Base-by-base conservation (phyloP, 1,140 invertebrate genomes). In the Nephila pilipes region DNA sequence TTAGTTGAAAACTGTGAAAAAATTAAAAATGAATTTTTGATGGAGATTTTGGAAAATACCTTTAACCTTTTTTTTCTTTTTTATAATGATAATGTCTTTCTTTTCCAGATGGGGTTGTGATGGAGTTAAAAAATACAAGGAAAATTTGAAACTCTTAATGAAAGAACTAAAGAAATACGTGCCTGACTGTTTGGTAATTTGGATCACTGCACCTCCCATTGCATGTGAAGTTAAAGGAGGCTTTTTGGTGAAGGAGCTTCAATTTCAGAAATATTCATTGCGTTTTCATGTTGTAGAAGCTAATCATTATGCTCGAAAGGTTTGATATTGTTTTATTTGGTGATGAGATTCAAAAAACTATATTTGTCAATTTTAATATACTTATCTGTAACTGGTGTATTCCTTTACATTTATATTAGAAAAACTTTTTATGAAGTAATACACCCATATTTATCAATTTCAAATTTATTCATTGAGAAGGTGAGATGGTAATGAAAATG, bases 231-330 rank as follows among this genome's bases (percentile, higher is more conserved):
- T 95, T 0, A 94, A 94, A 29, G 95, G 96, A 16, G 96, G 96
- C 0, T 95, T 96, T 92, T 92, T 96, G 0, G 95, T 96, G 0
- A 95, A 95, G 38, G 95, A 96, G 93, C 94, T 96, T 0, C 94
- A 95, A 58, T 96, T 96, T 93, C 94, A 95, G 87, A 94, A 95
- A 83, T 94, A 95, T 54, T 95, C 95, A 16, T 90, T 96, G 25
- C 94, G 96, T 8, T 95, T 96, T 81, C 96, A 96, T 87, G 95
- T 96, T 12, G 93, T 96, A 91, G 95, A 96, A 94, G 96, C 96
- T 1, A 96, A 96, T 94, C 94, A 95, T 85, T 96, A 94, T 94
- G 95, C 95, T 36, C 75, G 94, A 25, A 94, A 96, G 58, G 91
- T 95, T 18, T 75, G 83, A 32, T 25, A n/a, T 12, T 25, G 10